phyloP scores from a whole-genome alignment of 2,888 invertebrate species.

The Ectemnius lituratus region DNA sequence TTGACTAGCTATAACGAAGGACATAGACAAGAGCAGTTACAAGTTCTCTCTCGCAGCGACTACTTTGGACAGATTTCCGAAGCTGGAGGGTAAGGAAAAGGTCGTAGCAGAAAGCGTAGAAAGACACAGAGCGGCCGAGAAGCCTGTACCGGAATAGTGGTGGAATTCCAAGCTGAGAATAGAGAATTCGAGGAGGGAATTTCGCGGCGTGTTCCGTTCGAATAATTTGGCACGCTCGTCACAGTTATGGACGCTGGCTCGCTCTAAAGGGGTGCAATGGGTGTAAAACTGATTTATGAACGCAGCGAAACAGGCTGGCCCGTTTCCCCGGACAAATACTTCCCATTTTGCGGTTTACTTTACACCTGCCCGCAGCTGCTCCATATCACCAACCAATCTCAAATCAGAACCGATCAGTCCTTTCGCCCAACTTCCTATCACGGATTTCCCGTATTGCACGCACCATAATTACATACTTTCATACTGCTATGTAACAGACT shows the following conservation, averaged over 20 bases:
- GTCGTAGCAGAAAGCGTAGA: no score
- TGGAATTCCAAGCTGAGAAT: conserved; percentile 14
- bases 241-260: conserved; percentile 12
- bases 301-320: conserved; percentile 16
- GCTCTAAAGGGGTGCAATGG: conserved; percentile 27
- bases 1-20: no score
- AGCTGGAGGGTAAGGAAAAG: no score
- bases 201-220: conserved; percentile 16
- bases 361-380: conserved; percentile 15
- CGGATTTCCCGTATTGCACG: no score
- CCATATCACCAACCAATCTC: conserved; percentile 8
- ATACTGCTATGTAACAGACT: no score
- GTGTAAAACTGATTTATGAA: conserved; percentile 46
- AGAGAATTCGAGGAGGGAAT: conserved; percentile 24
- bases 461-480: no score
- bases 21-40: no score
- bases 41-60: no score
- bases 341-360: conserved; percentile 27
- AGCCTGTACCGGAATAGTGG: not conserved
- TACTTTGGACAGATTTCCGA: no score
- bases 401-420: not conserved
- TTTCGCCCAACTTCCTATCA: no score
- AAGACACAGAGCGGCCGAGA: no score
- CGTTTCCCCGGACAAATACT: conserved; percentile 32
- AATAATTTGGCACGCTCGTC: conserved; percentile 47